Evolutionary conservation across 2,888 invertebrate genomes (phyloP).

Genomic region (Minunthozetes semirufus): DNA sequence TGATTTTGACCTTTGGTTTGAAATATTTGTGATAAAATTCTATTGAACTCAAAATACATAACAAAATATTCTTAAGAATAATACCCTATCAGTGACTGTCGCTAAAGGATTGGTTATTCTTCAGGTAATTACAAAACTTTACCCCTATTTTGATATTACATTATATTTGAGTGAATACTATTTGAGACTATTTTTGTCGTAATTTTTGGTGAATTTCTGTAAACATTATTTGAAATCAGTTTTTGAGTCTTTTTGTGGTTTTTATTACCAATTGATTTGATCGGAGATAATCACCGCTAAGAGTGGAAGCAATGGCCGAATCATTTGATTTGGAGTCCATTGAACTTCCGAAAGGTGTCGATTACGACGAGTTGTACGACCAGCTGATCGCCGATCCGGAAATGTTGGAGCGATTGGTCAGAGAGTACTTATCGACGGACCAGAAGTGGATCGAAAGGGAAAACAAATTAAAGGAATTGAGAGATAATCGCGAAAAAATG

Average conservation of each 20-base stretch:
- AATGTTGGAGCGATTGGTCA: not conserved
- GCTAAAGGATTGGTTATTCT: too few species aligned
- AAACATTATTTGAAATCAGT: too few species aligned
- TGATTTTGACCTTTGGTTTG: not conserved
- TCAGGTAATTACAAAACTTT: too few species aligned
- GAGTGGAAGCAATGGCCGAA: not conserved
- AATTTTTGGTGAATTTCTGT: too few species aligned
- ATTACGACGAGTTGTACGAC: not conserved
- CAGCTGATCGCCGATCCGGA: not conserved
- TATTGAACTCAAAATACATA: not conserved
- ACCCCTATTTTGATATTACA: too few species aligned
- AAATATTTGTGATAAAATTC: not conserved
- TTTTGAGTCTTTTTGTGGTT: not conserved
- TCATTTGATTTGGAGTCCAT: not conserved
- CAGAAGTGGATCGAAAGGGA: not conserved
- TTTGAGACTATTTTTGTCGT: too few species aligned
- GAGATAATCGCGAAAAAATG: not conserved
- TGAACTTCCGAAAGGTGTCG: not conserved
- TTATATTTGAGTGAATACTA: too few species aligned
- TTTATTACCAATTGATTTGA: not conserved
- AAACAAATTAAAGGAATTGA: not conserved
- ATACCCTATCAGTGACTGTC: not conserved
- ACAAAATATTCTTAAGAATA: not conserved
- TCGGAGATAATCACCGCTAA: not conserved
- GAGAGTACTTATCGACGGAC: not conserved